phyloP scores from a whole-genome alignment of 2,888 invertebrate species.

The Brenthis daphne region DNA sequence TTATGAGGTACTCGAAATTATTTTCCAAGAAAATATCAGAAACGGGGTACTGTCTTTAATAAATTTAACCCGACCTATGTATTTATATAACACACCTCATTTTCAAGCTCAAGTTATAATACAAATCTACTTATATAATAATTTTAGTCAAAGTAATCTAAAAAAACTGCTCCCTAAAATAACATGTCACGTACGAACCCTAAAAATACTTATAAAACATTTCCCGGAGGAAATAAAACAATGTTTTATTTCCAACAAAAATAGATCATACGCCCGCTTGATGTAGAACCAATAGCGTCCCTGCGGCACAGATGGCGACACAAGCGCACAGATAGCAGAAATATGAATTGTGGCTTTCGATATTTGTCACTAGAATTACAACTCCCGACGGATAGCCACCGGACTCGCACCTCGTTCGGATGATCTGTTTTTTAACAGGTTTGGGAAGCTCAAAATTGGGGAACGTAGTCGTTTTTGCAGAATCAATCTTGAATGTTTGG shows the following conservation, averaged over 20 bases:
- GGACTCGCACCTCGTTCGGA: constrained; percentile 75
- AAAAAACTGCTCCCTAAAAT: constrained; percentile 45
- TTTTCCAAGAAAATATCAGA: constrained; percentile 7
- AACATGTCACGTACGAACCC: constrained; percentile 72
- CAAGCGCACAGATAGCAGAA: constrained; percentile 79
- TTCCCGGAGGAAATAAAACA: constrained; percentile 75
- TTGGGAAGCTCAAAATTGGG: constrained; percentile 40
- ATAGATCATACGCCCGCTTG: constrained; percentile 79
- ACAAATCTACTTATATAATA: neutral
- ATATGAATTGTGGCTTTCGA: constrained; percentile 81
- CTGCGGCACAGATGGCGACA: constrained; percentile 79
- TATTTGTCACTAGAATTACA: constrained; percentile 83
- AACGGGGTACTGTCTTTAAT: neutral
- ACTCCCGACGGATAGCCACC: constrained; percentile 72
- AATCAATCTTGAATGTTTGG: constrained; percentile 9
- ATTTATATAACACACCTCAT: neutral
- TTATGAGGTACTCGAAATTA: constrained; percentile 31
- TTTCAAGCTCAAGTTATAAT: neutral
- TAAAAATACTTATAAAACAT: constrained; percentile 76
- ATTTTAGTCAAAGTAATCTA: constrained; percentile 19
- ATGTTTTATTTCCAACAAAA: constrained; percentile 79
- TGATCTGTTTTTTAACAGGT: constrained; percentile 68
- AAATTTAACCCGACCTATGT: neutral
- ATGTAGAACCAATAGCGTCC: constrained; percentile 80
- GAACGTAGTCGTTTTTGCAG: constrained; percentile 13